Conservation (phyloP, 2,888 invertebrate species). For the Scelioninae gen. 1 region DNA sequence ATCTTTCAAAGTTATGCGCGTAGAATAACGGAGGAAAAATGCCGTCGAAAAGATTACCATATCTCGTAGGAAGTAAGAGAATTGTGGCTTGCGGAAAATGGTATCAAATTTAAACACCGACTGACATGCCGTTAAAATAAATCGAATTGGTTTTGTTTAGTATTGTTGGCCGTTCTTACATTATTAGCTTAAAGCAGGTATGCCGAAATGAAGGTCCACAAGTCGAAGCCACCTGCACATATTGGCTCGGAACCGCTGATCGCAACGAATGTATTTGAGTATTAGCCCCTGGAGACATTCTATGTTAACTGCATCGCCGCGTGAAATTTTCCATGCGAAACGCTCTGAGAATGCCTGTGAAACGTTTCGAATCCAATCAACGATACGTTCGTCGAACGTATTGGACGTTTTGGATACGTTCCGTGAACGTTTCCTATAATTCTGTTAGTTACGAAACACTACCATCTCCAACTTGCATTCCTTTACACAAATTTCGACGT, state of each 20-base stretch:
- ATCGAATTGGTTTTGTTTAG: constrained; percentile 26
- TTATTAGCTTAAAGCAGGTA: constrained; percentile 59
- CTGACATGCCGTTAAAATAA: constrained; percentile 33
- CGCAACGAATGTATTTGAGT: constrained; percentile 21
- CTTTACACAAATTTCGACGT: constrained; percentile 1
- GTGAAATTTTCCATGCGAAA: constrained; percentile 53
- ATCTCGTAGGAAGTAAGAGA: constrained; percentile 23
- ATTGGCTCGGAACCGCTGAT: constrained; percentile 27
- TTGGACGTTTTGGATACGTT: constrained; percentile 41
- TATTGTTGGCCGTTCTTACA: constrained; percentile 20
- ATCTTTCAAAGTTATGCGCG: constrained; percentile 43
- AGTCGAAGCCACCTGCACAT: background rate
- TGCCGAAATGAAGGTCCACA: constrained; percentile 47
- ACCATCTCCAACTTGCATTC: constrained; percentile 5
- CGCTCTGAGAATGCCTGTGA: constrained; percentile 44
- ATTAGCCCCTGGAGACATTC: constrained; percentile 54
- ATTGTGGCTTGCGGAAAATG: constrained; percentile 10
- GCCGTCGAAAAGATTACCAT: constrained; percentile 38
- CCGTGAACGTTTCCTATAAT: constrained; percentile 27
- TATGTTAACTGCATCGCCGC: constrained; percentile 54
- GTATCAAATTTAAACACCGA: constrained; percentile 24
- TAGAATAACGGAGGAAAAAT: constrained; percentile 42
- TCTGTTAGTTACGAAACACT: constrained; percentile 7
- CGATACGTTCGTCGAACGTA: constrained; percentile 33
- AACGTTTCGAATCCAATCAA: constrained; percentile 43